phyloP scores from a whole-genome alignment of 2,113 vertebrate genomes.

The Oncorhynchus kisutch region DNA sequence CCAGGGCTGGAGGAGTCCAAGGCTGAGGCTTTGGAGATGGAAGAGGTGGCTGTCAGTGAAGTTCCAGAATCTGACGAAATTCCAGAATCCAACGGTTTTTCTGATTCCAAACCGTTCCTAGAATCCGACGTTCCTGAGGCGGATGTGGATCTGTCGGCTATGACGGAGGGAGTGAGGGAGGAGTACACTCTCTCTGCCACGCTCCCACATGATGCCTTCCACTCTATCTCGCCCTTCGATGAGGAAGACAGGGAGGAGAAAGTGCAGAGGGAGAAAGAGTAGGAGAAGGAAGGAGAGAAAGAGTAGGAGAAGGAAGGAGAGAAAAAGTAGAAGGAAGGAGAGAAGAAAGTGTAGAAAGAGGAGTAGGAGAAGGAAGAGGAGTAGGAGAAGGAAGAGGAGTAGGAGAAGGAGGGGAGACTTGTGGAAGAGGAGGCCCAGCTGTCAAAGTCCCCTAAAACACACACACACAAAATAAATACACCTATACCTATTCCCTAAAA shows the following conservation, averaged over 20 bases:
- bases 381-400: background rate
- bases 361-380: no score
- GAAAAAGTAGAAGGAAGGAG: slow-evolving; percentile 4
- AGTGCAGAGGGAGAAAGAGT: slow-evolving; percentile 4
- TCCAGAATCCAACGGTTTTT: background rate
- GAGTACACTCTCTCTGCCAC: slow-evolving; percentile 71
- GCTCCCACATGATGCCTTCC: slow-evolving; percentile 54
- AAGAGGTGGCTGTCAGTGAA: background rate
- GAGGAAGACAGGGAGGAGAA: slow-evolving; percentile 34
- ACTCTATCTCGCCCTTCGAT: slow-evolving; percentile 4
- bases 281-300: slow-evolving; percentile 1
- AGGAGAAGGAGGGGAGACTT: background rate
- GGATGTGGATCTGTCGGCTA: slow-evolving; percentile 45
- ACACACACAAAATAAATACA: slow-evolving; percentile 17
- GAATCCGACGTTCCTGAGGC: slow-evolving; percentile 28
- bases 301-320: background rate
- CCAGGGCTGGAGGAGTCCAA: slow-evolving; percentile 62
- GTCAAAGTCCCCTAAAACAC: background rate
- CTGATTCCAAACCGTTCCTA: slow-evolving; percentile 27
- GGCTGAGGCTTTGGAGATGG: slow-evolving; percentile 47
- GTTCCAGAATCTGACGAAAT: slow-evolving; percentile 29
- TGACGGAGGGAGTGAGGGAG: slow-evolving; percentile 61
- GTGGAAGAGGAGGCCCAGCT: background rate
- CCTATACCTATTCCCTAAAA: slow-evolving; percentile 4
- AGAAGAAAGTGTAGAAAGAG: background rate